Evolutionary conservation across 2,888 invertebrate species (phyloP).

Genomic region (Cryptocephalus primarius): DNA sequence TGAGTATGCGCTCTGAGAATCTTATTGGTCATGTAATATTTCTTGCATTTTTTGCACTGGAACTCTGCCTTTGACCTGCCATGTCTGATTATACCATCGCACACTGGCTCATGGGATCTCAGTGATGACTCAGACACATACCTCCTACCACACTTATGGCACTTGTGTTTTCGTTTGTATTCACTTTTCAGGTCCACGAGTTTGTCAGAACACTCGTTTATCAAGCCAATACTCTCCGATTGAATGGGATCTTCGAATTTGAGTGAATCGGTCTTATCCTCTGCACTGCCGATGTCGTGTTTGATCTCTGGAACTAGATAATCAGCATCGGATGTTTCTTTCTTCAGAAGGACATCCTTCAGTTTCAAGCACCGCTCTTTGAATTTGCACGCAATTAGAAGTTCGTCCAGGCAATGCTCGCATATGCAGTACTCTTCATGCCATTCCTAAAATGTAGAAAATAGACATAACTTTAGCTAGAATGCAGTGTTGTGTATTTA

Average conservation of each 20-base stretch:
- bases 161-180: not conserved
- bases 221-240: not conserved
- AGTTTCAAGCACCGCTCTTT: not conserved
- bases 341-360: not conserved
- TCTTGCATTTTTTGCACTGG: not conserved
- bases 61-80: not conserved
- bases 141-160: not conserved
- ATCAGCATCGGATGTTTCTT: not conserved
- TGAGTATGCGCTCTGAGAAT: not conserved
- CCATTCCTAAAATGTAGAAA: not conserved
- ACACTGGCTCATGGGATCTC: not conserved
- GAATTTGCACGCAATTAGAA: not conserved
- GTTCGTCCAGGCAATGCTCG: not conserved
- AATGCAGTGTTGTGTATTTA: too few relatives aligned
- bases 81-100: not conserved
- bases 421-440: not conserved
- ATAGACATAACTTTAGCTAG: too few relatives aligned
- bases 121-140: not conserved
- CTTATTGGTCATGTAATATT: not conserved
- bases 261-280: not conserved
- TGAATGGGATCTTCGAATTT: not conserved
- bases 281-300: not conserved
- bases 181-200: not conserved
- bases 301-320: not conserved
- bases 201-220: not conserved